Evolutionary conservation across 2,797 vertebrate genomes (phyloP).

Genomic region (Macropodus opercularis): DNA sequence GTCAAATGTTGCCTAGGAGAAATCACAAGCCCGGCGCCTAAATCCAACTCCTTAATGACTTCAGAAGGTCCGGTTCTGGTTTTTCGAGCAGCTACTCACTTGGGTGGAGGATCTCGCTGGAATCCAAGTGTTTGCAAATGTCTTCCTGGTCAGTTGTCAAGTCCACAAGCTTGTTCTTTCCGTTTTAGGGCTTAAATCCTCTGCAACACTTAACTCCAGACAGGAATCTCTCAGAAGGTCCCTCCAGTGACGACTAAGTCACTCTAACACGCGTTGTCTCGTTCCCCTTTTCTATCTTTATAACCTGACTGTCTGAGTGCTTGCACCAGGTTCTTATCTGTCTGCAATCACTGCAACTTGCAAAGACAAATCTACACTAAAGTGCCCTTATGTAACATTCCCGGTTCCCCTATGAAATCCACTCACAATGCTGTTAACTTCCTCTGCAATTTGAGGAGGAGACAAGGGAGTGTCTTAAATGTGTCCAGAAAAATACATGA

Average conservation of each 20-base stretch:
- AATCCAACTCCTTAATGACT: not conserved
- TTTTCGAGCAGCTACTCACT: conserved; percentile 10
- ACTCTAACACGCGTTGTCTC: conserved; percentile 15
- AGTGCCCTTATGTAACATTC: conserved; percentile 69
- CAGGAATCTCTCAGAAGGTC: conserved; percentile 10
- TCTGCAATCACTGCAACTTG: conserved; percentile 29
- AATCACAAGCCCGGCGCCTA: not conserved
- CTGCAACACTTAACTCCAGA: conserved; percentile 17
- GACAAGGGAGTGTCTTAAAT: conserved; percentile 50
- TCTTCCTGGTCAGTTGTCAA: conserved; percentile 1
- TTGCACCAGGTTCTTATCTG: conserved; percentile 33
- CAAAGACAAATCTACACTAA: conserved; percentile 32
- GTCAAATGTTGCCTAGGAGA: not conserved
- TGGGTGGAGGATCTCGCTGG: conserved; percentile 1
- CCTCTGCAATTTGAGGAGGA: conserved; percentile 42
- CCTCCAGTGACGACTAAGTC: conserved; percentile 19
- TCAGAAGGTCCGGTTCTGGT: not conserved
- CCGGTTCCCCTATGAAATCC: conserved; percentile 49
- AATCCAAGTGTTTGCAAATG: not conserved
- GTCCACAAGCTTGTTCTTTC: conserved; percentile 18
- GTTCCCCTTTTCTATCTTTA: conserved; percentile 40
- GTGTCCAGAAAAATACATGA: conserved; percentile 6
- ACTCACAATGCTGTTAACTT: conserved; percentile 37
- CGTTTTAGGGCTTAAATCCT: conserved; percentile 1
- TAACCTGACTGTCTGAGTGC: conserved; percentile 50